These are phyloP conservation scores for Alviniconcha marisindica DNA, from an alignment of 1,140 invertebrate genomes.

Conservation along the genomic window DNA sequence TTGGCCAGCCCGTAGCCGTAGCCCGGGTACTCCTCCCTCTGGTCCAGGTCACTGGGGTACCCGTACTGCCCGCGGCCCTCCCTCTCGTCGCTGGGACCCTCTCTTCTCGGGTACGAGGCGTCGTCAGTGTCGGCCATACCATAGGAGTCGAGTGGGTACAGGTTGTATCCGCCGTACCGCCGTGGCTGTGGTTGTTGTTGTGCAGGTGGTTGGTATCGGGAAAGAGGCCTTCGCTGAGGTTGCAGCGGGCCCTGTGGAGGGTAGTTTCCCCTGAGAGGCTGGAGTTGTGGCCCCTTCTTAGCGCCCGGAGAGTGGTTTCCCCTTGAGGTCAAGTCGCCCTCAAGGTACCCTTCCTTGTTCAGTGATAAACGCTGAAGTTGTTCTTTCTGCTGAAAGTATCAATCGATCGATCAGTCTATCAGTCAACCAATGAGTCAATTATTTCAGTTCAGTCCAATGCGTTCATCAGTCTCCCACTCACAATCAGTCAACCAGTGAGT, in stretches of 20 bases:
- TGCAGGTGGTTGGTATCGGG: not conserved
- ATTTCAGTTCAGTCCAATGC: too few species aligned
- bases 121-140: not conserved
- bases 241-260: not conserved
- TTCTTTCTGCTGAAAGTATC: too few species aligned
- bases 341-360: too few species aligned
- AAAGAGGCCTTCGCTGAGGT: not conserved
- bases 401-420: too few species aligned
- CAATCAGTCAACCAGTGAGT: too few species aligned
- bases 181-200: not conserved
- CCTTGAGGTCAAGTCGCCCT: too few species aligned
- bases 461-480: too few species aligned
- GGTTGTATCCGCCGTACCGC: not conserved
- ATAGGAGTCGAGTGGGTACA: not conserved
- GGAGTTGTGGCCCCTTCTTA: not conserved
- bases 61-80: not conserved
- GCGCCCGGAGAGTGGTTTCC: not conserved
- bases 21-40: not conserved
- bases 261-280: not conserved
- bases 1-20: not conserved
- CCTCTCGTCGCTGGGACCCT: not conserved
- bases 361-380: too few species aligned
- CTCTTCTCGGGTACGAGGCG: not conserved
- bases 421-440: too few species aligned
- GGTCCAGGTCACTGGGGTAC: not conserved